Conservation (phyloP, 2,113 vertebrate genomes). For the Echinops telfairi region DNA sequence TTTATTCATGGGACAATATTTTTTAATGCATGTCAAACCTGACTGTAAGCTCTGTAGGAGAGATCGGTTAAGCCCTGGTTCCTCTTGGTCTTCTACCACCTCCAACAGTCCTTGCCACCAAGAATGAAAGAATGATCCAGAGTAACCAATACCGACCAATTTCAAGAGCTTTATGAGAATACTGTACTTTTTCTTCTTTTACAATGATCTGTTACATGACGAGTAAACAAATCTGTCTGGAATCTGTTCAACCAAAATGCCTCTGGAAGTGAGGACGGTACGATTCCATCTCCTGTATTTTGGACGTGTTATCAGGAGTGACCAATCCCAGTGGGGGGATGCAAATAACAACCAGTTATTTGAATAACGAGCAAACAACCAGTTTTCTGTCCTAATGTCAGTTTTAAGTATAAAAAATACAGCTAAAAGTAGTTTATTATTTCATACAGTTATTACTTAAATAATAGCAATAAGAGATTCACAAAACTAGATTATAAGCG, state of each 20-base stretch:
- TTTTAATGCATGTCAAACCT: not conserved
- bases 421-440: too few species aligned
- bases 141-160: too few species aligned
- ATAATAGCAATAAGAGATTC: too few species aligned
- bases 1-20: not conserved
- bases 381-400: too few species aligned
- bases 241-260: not conserved
- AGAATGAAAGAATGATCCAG: not conserved
- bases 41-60: not conserved
- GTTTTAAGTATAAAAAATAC: too few species aligned
- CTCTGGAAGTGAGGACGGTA: not conserved
- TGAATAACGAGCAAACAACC: too few species aligned
- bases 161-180: not conserved
- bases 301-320: not conserved
- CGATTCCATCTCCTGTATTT: not conserved
- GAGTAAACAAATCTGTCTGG: not conserved
- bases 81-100: not conserved
- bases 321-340: not conserved
- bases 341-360: too few species aligned
- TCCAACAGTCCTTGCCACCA: not conserved
- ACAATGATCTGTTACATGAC: too few species aligned
- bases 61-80: not conserved
- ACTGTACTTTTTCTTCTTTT: too few species aligned
- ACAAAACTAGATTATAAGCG: too few species aligned
- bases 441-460: too few species aligned